Evolutionary conservation across 2,113 vertebrate genomes (phyloP).

Genomic region (Nycticebus coucang): DNA sequence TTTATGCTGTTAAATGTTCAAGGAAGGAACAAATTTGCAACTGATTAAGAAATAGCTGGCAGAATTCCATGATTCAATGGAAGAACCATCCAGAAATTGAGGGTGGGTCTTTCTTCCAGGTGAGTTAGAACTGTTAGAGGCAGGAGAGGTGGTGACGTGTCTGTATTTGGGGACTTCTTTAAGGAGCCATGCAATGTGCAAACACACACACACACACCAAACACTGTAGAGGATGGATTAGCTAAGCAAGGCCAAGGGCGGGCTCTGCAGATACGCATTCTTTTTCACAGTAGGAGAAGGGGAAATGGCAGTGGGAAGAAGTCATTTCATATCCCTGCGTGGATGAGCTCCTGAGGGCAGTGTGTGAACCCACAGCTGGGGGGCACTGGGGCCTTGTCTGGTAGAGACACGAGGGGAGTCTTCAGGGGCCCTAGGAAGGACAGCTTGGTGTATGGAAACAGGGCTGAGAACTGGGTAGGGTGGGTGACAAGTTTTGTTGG

Average conservation of each 20-base stretch:
- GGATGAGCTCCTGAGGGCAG: not conserved
- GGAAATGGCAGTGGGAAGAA: not conserved
- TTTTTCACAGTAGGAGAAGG: not conserved
- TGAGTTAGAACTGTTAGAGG: not conserved
- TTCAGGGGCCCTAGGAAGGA: too few species aligned
- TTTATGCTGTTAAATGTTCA: not conserved
- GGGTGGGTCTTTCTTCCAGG: not conserved
- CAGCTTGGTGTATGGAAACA: too few species aligned
- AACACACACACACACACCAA: fast-evolving
- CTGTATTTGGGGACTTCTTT: not conserved
- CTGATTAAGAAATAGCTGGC: not conserved
- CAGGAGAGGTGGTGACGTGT: fast-evolving
- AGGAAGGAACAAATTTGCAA: not conserved
- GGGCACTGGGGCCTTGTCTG: not conserved
- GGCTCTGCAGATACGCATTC: not conserved
- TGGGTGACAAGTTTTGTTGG: not conserved
- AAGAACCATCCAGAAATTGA: fast-evolving
- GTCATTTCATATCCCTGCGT: too few species aligned
- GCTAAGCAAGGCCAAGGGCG: not conserved
- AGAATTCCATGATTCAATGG: not conserved
- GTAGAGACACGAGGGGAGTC: not conserved
- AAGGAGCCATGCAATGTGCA: not conserved
- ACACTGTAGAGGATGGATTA: not conserved
- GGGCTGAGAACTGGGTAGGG: not conserved
- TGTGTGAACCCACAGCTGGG: fast-evolving